Percentiles rank a stretch among this genome's conserved stretches.
phyloP scores from a whole-genome alignment of 1,140 invertebrate genomes.

The Triops cancriformis region DNA sequence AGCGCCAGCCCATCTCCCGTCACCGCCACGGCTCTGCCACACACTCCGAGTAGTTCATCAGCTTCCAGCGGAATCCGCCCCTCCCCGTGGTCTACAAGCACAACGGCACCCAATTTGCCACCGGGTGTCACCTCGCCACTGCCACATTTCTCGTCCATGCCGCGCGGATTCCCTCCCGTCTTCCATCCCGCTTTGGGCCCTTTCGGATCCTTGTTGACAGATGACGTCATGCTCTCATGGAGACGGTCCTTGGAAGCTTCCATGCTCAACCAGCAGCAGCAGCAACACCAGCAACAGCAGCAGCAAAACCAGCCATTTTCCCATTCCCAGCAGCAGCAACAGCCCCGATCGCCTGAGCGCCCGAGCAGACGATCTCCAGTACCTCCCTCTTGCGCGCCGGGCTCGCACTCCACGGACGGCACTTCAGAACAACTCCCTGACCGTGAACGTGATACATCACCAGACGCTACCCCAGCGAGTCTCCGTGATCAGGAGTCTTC shows the following conservation, averaged over 20 bases:
- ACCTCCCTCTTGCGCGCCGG: slow-evolving; percentile 34
- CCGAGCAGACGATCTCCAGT: slow-evolving; percentile 31
- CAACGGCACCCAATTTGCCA: slow-evolving; percentile 32
- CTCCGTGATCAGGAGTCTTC: background rate
- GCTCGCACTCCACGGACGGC: slow-evolving; percentile 33
- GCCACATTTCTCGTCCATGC: slow-evolving; percentile 35
- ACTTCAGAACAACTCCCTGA: slow-evolving; percentile 33
- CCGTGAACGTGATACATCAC: slow-evolving; percentile 33
- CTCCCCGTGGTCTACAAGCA: slow-evolving; percentile 31
- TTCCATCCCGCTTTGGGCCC: slow-evolving; percentile 38
- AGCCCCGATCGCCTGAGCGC: slow-evolving; percentile 32
- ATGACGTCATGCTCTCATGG: slow-evolving; percentile 69
- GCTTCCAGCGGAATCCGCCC: slow-evolving; percentile 31
- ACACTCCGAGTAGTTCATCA: slow-evolving; percentile 31
- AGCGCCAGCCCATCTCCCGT: background rate
- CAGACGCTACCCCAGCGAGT: background rate
- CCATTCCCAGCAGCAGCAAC: slow-evolving; percentile 34
- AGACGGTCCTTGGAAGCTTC: slow-evolving; percentile 57
- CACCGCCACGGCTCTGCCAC: slow-evolving; percentile 18
- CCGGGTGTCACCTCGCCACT: slow-evolving; percentile 41
- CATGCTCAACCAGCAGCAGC: slow-evolving; percentile 46
- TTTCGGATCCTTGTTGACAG: slow-evolving; percentile 48
- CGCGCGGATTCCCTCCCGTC: slow-evolving; percentile 36
- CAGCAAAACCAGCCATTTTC: slow-evolving; percentile 35
- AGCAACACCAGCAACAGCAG: slow-evolving; percentile 42